Evolutionary conservation across 2,888 invertebrate genomes (phyloP), one percentile per base, ranked within the genome.

Genomic region (Xylota segnis): DNA sequence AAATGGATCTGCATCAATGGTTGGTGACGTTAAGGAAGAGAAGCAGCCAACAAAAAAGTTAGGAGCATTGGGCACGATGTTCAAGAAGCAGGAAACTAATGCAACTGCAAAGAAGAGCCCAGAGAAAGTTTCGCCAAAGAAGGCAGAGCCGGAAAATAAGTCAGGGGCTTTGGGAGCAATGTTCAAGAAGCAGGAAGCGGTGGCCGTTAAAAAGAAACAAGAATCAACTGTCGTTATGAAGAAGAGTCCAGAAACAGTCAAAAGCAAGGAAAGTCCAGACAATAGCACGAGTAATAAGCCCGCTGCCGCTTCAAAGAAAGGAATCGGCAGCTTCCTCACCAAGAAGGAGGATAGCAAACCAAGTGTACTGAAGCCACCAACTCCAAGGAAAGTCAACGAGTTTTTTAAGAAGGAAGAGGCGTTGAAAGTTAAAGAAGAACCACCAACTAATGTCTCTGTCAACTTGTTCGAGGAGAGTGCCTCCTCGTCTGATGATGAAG

Each of bases 401-500:
- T 88, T 88, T 56, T 88, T 88, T 23, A 89, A 89, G 29, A 89
- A 88, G 45, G 87, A 88, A 79, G 14, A 79, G 3, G 76, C 43
- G 0, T 54, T 29, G 7, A 68, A 50, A 5, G 43, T 18, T 23
- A 76, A 77, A 6, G 45, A 87, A 78, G 87, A 72, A 0, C 87
- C 78, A 3, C 37, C 70, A 43, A 83, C 70, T n/a, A 90, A 91
- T 77, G 89, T 88, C 0, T 91, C 91, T 0, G 78, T 90, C 0
- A 90, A 91, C 78, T 78, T 91, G 3, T 91, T 91, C 47, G 88
- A 87, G 0, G 89, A 83, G 0, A 89, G 90, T n/a, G 40, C 74
- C 4, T 88, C 83, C 0, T 91, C 84, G 0, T 91, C 92, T 0
- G 91, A 91, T 75, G 91, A 91, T 56, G 91, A 91, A 54, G 91